Conservation (phyloP, 2,797 vertebrate species). For the Pseudochirops corinnae region DNA sequence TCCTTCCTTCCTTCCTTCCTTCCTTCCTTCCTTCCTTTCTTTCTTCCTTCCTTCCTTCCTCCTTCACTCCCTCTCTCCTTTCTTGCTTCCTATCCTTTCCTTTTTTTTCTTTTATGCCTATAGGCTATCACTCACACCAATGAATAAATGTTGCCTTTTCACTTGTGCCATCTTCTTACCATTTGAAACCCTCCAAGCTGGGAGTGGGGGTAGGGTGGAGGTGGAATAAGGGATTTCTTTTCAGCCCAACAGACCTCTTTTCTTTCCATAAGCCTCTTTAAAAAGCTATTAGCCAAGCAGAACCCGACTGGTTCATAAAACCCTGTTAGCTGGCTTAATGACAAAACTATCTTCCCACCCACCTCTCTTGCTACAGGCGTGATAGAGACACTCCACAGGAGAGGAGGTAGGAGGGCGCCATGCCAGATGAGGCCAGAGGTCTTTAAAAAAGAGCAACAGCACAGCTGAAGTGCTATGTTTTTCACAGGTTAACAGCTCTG, state of each 20-base stretch:
- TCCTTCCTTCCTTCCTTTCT: no score
- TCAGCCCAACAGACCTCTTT: background rate
- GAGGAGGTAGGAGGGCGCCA: background rate
- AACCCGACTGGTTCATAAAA: slow-evolving; percentile 25
- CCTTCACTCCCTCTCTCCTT: background rate
- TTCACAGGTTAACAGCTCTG: background rate
- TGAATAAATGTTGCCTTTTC: background rate
- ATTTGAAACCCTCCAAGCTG: no score
- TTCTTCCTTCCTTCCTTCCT: background rate
- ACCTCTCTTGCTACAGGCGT: background rate
- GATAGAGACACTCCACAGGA: background rate
- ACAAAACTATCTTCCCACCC: background rate
- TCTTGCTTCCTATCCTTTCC: background rate
- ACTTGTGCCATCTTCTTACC: background rate
- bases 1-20: no score
- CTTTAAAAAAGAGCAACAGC: background rate
- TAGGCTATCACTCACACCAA: background rate
- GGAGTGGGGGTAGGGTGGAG: no score
- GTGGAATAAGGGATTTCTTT: background rate
- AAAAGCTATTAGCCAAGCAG: background rate
- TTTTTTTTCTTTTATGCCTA: background rate
- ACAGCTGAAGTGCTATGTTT: accelerated
- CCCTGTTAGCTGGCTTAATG: background rate
- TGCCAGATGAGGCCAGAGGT: background rate
- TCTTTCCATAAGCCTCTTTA: background rate